Percentiles rank a stretch among this genome's conserved stretches.
These are phyloP conservation scores for Agrypnia vestita DNA, from an alignment of 1,140 invertebrate species.

Conservation along the genomic window DNA sequence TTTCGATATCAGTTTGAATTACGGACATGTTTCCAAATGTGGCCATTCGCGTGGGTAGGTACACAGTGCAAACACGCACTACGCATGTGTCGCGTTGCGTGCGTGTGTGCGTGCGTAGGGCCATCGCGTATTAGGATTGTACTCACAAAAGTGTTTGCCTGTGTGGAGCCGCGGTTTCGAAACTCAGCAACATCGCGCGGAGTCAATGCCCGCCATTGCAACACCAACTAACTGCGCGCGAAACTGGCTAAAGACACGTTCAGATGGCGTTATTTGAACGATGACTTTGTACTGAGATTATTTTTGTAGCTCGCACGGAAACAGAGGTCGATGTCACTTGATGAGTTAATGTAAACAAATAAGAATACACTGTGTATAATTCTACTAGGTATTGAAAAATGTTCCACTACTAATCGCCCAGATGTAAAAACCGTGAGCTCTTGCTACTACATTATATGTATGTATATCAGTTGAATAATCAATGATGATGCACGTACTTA, in stretches of 20 bases:
- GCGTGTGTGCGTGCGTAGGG: neutral
- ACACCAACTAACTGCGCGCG: slow-evolving; percentile 42
- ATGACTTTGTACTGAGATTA: no score
- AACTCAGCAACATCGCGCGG: slow-evolving; percentile 24
- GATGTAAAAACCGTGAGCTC: no score
- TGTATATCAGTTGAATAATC: no score
- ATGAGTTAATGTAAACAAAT: no score
- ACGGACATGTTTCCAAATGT: slow-evolving; percentile 30
- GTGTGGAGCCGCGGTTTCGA: slow-evolving; percentile 26
- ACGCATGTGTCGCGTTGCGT: neutral
- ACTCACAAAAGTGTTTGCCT: slow-evolving; percentile 5
- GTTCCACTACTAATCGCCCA: no score
- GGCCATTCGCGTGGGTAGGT: slow-evolving; percentile 39
- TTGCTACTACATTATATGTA: no score
- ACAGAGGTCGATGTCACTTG: no score
- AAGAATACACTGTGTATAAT: no score
- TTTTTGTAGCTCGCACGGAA: no score
- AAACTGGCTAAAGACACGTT: slow-evolving; percentile 19
- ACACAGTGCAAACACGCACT: slow-evolving; percentile 39
- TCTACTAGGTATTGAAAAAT: no score
- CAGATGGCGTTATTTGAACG: neutral
- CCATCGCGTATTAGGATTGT: slow-evolving; percentile 19
- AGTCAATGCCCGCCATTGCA: slow-evolving; percentile 44
- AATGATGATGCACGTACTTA: no score
- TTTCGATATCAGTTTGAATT: slow-evolving; percentile 31